These are phyloP conservation scores for Nyleta sp. DNA, from an alignment of 2,888 invertebrate species.

Conservation along the genomic window DNA sequence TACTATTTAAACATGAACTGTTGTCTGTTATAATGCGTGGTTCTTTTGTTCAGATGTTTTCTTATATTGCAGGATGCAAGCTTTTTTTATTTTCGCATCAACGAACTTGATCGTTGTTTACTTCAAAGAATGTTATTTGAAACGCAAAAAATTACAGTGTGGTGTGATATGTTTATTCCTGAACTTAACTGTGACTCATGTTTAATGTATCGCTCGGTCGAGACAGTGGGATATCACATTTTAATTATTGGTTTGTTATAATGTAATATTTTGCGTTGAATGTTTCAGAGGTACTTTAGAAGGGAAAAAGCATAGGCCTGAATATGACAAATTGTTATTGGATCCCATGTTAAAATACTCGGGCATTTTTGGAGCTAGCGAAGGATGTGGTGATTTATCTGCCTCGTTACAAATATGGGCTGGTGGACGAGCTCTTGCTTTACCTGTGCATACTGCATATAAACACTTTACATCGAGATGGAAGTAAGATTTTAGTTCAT, in stretches of 20 bases:
- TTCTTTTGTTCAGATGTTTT: neutral
- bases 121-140: slow-evolving; percentile 1
- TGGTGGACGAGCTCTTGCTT: slow-evolving; percentile 90
- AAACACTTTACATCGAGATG: slow-evolving; percentile 96
- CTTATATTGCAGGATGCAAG: too few species aligned
- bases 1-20: neutral
- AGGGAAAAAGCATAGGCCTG: slow-evolving; percentile 93
- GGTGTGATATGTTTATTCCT: neutral
- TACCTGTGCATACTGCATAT: slow-evolving; percentile 95
- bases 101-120: slow-evolving; percentile 14
- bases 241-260: too few species aligned
- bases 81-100: slow-evolving; percentile 9
- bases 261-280: slow-evolving; percentile 30
- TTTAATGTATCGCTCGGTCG: slow-evolving; percentile 1
- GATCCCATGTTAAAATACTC: slow-evolving; percentile 96
- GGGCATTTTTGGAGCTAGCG: slow-evolving; percentile 92
- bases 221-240: too few species aligned
- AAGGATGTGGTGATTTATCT: slow-evolving; percentile 90
- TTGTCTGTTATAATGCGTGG: slow-evolving; percentile 4
- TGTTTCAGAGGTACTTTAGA: slow-evolving; percentile 93
- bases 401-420: slow-evolving; percentile 94
- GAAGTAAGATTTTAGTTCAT: slow-evolving; percentile 87
- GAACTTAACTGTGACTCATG: neutral
- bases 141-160: neutral
- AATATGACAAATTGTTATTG: slow-evolving; percentile 92